Percentiles rank a stretch among this genome's conserved stretches.
Conservation (phyloP, 2,888 invertebrate genomes). For the Leptarthrus brevirostris region DNA sequence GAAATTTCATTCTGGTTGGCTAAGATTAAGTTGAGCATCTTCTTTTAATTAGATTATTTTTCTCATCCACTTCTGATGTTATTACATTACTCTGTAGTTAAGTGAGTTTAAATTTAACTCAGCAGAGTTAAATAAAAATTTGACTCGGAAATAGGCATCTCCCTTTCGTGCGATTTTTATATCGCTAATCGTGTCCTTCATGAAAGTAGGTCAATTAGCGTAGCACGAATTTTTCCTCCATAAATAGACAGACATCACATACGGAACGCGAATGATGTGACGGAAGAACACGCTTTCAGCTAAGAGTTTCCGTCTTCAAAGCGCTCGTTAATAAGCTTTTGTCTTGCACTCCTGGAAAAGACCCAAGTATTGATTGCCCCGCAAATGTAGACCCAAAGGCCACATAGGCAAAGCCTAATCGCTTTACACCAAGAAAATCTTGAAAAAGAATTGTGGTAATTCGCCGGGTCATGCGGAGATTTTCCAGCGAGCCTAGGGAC, state of each 20-base stretch:
- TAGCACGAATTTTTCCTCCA: slow-evolving; percentile 23
- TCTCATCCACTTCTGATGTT: no score
- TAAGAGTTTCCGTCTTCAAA: background rate
- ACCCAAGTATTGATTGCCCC: slow-evolving; percentile 20
- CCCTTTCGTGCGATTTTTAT: no score
- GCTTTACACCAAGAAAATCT: background rate
- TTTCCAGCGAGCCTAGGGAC: background rate
- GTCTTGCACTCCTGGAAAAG: slow-evolving; percentile 5
- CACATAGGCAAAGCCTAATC: slow-evolving; percentile 23
- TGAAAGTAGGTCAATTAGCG: slow-evolving; percentile 46
- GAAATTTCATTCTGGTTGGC: no score
- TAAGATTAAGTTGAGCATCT: no score
- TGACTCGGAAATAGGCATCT: no score
- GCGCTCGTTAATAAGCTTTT: slow-evolving; percentile 25
- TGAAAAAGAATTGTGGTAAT: background rate
- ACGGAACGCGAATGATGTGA: slow-evolving; percentile 1
- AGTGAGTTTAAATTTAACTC: no score
- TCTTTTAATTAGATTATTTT: no score
- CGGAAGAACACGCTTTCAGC: slow-evolving; percentile 13
- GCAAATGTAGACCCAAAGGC: slow-evolving; percentile 10
- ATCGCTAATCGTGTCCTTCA: no score
- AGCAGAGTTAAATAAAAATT: no score
- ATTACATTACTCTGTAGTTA: no score
- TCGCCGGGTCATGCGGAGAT: background rate
- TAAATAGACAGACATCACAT: slow-evolving; percentile 33